Evolutionary conservation across 2,797 vertebrate genomes (phyloP), one percentile per base, ranked within the genome.

Genomic region (Cyprinodon diabolis): DNA sequence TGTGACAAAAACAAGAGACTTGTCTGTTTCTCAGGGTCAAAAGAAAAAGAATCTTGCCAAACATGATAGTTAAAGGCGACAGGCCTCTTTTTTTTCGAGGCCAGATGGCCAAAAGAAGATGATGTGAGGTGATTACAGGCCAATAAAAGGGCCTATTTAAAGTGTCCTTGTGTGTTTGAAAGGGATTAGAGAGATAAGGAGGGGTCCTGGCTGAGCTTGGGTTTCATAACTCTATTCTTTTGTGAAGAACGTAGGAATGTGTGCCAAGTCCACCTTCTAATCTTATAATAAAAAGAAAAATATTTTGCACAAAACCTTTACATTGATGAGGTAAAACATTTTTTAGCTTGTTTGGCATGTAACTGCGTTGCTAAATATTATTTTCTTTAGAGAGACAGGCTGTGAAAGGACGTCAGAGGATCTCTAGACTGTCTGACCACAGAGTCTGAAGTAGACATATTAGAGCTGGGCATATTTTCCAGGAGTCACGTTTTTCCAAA

Each of bases 221-320:
- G 37, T 5, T 47, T 1, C 10, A 69, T 71, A 52, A 63, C 21
- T 65, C 14, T 68, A 13, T 48, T 52, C 4, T 77, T 72, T 62
- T 21, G 30, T 52, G 25, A 55, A 23, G 2, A 75, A n/a, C 21
- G 8, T 25, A 66, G 17, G 74, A 52, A 72, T 56, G 37, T 63
- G 40, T 43, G 40, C 11, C n/a, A 10, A 13, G 19, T 40, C 58
- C 58, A 37, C 58, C 30, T 37, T 15, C 58, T 19, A 35, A 37
- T 37, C 19, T 37, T 10, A 4, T 37, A 1, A 60, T 37, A 17
- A 19, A 60, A 19, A 37, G 19, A 37, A 30, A n/a, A 10, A 60
- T 30, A 7, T 11, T 40, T 62, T 19, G 5, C 58, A 62, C 35
- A 21, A 17, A 62, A 62, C 17, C 35, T 40, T 62, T 10, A 40